A percentile compares a stretch with the other conserved stretches of the same genome.
Evolutionary conservation across 1,140 invertebrate genomes (phyloP).

Genomic region (Solen grandis): DNA sequence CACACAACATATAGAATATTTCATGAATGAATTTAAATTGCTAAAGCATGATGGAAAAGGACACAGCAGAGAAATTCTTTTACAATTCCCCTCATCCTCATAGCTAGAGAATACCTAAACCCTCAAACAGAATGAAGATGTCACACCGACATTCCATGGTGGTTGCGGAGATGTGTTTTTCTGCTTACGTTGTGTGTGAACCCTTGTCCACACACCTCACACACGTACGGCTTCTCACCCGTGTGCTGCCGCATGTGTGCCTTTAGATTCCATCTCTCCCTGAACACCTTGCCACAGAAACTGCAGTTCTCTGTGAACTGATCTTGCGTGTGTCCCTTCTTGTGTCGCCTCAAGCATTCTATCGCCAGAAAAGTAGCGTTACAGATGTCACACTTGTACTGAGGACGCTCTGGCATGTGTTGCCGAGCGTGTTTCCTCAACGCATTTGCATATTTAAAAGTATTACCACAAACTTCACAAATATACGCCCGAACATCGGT

Average conservation of each 20-base stretch:
- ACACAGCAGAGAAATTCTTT: too few relatives aligned
- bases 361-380: not conserved
- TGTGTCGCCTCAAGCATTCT: not conserved
- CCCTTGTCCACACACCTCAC: constrained; percentile 44
- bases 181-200: constrained; percentile 32
- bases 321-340: not conserved
- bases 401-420: not conserved
- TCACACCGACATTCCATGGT: not conserved
- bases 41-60: too few relatives aligned
- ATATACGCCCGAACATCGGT: constrained; percentile 47
- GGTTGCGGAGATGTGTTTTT: constrained; percentile 19
- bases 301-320: constrained; percentile 21
- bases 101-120: too few relatives aligned
- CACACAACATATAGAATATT: too few relatives aligned
- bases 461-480: constrained; percentile 78
- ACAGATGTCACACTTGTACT: not conserved
- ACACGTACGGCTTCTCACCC: constrained; percentile 61
- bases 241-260: constrained; percentile 48
- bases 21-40: too few relatives aligned
- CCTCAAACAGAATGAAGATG: too few relatives aligned
- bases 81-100: too few relatives aligned
- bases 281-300: constrained; percentile 90
- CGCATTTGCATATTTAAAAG: constrained; percentile 92
- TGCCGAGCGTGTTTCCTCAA: constrained; percentile 84
- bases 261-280: constrained; percentile 76